Evolutionary conservation across 2,888 invertebrate genomes (phyloP).

Genomic region (Acanthosepion esculentum): DNA sequence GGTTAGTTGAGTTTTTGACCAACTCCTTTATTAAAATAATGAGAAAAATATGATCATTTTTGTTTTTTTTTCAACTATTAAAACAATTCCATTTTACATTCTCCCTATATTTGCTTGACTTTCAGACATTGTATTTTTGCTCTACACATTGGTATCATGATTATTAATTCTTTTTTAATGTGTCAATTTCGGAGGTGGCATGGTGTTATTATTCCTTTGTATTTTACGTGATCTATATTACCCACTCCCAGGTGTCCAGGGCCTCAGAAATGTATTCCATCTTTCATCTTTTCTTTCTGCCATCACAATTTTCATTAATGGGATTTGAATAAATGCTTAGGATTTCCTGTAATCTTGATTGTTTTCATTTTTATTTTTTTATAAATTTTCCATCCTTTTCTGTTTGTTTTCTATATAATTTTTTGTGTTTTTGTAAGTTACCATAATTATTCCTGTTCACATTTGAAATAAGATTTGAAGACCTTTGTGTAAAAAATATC

Average conservation of each 20-base stretch:
- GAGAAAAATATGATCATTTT: not conserved
- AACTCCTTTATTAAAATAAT: not conserved
- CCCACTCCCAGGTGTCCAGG: not conserved
- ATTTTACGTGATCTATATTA: too few relatives aligned
- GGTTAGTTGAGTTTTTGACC: not conserved
- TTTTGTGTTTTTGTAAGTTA: too few relatives aligned
- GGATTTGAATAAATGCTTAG: not conserved
- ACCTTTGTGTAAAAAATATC: too few relatives aligned
- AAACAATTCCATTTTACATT: not conserved
- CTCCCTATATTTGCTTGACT: not conserved
- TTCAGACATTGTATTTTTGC: not conserved
- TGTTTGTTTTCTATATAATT: not conserved
- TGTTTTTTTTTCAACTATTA: not conserved
- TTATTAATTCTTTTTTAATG: not conserved
- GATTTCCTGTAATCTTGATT: not conserved
- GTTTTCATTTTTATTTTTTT: too few relatives aligned
- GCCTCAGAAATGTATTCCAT: not conserved
- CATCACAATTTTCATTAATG: not conserved
- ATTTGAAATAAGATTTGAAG: too few relatives aligned
- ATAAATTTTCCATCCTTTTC: not conserved
- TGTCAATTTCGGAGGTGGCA: not conserved
- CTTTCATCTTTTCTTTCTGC: not conserved
- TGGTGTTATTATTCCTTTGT: too few relatives aligned
- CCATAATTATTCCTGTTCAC: too few relatives aligned
- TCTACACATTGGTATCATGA: not conserved